Conservation (phyloP, 2,888 invertebrate genomes). For the Pocota personata region DNA sequence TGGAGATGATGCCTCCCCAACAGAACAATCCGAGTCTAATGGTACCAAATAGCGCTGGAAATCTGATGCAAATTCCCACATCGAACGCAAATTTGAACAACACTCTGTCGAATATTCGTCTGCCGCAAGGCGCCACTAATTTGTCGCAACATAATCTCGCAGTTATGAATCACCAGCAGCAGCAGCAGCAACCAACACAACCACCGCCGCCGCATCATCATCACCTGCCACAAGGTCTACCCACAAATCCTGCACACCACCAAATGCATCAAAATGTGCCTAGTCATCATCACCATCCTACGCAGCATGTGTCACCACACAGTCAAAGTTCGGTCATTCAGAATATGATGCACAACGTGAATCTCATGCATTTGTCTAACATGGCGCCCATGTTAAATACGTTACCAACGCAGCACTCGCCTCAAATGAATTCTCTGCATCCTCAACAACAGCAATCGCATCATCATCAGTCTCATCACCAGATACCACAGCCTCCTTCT, state of each 20-base stretch:
- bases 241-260: conserved; percentile 62
- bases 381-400: conserved; percentile 76
- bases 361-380: conserved; percentile 80
- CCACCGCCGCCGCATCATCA: conserved; percentile 74
- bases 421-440: conserved; percentile 74
- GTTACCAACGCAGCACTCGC: conserved; percentile 72
- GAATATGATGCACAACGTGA: conserved; percentile 81
- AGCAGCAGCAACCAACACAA: conserved; percentile 73
- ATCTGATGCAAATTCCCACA: conserved; percentile 63
- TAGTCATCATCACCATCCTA: conserved; percentile 76
- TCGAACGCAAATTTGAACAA: conserved; percentile 56
- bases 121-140: conserved; percentile 63
- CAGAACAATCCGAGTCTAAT: conserved; percentile 57
- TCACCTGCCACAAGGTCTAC: conserved; percentile 57
- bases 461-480: conserved; percentile 75
- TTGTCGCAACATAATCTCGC: conserved; percentile 72
- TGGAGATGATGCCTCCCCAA: conserved; percentile 61
- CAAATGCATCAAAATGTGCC: conserved; percentile 73
- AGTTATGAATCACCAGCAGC: conserved; percentile 70
- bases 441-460: conserved; percentile 76
- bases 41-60: conserved; percentile 61
- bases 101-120: conserved; percentile 62
- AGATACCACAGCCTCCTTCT: conserved; percentile 70
- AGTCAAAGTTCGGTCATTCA: conserved; percentile 78
- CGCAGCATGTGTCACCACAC: conserved; percentile 74